Conservation (phyloP, 2,888 invertebrate genomes). For the Leucophenga montana region DNA sequence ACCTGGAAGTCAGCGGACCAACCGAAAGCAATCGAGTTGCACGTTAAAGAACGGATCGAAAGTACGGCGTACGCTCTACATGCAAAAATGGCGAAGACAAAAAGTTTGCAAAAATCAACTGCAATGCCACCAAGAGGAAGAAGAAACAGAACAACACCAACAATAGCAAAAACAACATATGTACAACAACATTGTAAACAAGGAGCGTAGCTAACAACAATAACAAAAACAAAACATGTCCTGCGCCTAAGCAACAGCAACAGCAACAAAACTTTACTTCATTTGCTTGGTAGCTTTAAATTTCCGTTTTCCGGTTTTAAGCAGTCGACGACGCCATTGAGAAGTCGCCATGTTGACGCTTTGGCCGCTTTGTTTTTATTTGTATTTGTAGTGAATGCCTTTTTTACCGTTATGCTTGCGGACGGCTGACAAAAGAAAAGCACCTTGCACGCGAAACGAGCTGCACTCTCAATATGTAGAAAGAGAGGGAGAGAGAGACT, state of each 20-base stretch:
- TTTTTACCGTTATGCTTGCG: conserved; percentile 57
- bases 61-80: not conserved
- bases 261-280: conserved; percentile 48
- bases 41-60: not conserved
- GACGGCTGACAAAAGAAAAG: conserved; percentile 21
- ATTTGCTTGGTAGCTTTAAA: conserved; percentile 64
- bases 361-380: conserved; percentile 54
- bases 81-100: conserved; percentile 44
- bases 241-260: conserved; percentile 31
- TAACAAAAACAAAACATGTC: not conserved
- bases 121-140: conserved; percentile 40
- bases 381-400: conserved; percentile 22
- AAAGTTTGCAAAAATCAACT: conserved; percentile 43
- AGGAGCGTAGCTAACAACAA: conserved; percentile 38
- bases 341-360: conserved; percentile 60
- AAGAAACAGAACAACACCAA: conserved; percentile 24
- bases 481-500: conserved; percentile 1
- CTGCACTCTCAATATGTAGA: conserved; percentile 45
- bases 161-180: conserved; percentile 43
- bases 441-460: conserved; percentile 33
- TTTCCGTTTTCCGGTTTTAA: conserved; percentile 66
- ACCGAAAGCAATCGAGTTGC: not conserved
- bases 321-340: conserved; percentile 35
- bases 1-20: conserved; percentile 12
- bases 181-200: conserved; percentile 32